Conservation (phyloP, 92 coral and sea anemone species). For the Palythoa heliodiscus region DNA sequence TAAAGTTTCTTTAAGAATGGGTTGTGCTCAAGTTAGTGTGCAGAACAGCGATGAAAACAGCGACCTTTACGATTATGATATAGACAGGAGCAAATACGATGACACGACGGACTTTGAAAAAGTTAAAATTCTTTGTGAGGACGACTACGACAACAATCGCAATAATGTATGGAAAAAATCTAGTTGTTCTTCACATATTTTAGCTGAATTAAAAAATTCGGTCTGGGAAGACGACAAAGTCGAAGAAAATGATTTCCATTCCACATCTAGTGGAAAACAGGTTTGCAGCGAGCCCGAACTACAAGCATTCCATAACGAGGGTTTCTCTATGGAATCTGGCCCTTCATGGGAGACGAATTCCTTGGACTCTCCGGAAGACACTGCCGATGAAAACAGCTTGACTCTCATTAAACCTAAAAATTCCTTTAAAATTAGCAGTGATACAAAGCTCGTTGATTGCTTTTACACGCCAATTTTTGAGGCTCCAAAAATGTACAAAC, state of each 20-base stretch:
- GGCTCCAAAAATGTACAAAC: constrained; percentile 6
- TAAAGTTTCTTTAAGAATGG: neutral
- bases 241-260: neutral
- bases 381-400: constrained; percentile 16
- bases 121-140: constrained; percentile 26
- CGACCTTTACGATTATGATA: neutral
- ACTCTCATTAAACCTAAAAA: neutral
- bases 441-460: constrained; percentile 5
- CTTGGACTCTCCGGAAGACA: constrained; percentile 6
- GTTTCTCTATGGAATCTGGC: neutral
- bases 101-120: neutral
- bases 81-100: neutral
- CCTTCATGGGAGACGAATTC: constrained; percentile 24
- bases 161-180: neutral
- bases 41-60: neutral
- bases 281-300: neutral
- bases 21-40: constrained; percentile 16
- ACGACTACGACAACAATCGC: neutral
- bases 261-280: neutral
- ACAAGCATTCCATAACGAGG: constrained; percentile 3
- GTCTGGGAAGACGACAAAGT: neutral
- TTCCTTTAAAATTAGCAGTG: neutral
- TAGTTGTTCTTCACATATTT: neutral
- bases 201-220: constrained; percentile 1
- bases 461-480: constrained; percentile 26